Conservation (phyloP, 2,113 vertebrate species). For the Herpailurus yagouaroundi region DNA sequence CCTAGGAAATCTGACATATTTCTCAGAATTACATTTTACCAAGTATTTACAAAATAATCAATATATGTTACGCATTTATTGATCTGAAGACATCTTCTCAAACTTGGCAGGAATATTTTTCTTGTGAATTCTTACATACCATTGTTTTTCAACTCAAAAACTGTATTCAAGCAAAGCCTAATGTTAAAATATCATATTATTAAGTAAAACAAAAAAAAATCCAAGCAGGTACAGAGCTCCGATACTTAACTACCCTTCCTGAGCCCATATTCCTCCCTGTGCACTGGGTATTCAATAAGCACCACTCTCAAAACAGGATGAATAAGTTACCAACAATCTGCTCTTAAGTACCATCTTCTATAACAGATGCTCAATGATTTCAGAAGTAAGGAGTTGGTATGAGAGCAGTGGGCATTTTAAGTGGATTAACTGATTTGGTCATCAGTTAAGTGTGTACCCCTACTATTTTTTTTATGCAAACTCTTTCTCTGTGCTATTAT, state of each 20-base stretch:
- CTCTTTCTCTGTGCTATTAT: background rate
- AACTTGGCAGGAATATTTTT: background rate
- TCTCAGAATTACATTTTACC: background rate
- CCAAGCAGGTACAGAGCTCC: background rate
- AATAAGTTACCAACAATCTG: background rate
- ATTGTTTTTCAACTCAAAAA: slow-evolving; percentile 13
- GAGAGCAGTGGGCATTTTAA: background rate
- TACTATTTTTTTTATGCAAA: slow-evolving; percentile 14
- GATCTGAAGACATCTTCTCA: background rate
- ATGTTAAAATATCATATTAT: background rate
- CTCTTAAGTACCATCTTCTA: background rate
- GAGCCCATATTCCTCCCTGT: background rate
- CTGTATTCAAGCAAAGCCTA: background rate
- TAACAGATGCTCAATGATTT: background rate
- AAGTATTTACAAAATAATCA: slow-evolving; percentile 31
- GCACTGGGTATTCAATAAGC: background rate
- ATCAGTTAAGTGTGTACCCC: background rate
- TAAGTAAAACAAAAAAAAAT: background rate
- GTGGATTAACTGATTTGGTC: background rate
- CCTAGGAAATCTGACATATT: background rate
- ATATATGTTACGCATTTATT: background rate
- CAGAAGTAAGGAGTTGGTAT: background rate
- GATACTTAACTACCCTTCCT: background rate
- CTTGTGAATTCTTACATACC: background rate
- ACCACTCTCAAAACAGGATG: background rate